Evolutionary conservation across 2,888 invertebrate genomes (phyloP).

Genomic region (Drosophila infuscata): DNA sequence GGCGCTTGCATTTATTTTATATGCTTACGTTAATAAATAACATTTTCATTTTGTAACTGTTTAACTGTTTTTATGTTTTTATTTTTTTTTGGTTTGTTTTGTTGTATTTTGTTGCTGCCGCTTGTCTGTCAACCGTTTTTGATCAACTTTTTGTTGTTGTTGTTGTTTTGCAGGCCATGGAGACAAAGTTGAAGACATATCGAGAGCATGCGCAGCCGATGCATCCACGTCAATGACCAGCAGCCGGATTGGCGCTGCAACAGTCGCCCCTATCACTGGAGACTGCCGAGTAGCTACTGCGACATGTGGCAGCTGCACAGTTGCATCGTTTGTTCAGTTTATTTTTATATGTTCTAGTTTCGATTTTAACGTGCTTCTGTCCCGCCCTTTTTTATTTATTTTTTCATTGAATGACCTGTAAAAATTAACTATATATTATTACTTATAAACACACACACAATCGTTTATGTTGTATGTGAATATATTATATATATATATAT

Average conservation of each 20-base stretch:
- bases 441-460: slow-evolving; percentile 36
- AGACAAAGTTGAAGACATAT: slow-evolving; percentile 85
- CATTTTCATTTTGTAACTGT: slow-evolving; percentile 48
- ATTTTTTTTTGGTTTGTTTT: slow-evolving; percentile 33
- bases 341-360: slow-evolving; percentile 54
- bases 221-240: slow-evolving; percentile 84
- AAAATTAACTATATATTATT: slow-evolving; percentile 55
- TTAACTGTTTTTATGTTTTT: slow-evolving; percentile 50
- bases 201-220: slow-evolving; percentile 83
- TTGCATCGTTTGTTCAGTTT: slow-evolving; percentile 54
- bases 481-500: slow-evolving; percentile 30
- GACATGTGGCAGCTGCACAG: slow-evolving; percentile 25
- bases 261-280: slow-evolving; percentile 37
- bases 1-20: slow-evolving; percentile 68
- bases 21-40: slow-evolving; percentile 70
- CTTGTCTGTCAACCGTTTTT: neutral
- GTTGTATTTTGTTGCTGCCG: neutral
- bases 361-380: slow-evolving; percentile 36
- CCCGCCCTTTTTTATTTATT: slow-evolving; percentile 62
- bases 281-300: slow-evolving; percentile 40
- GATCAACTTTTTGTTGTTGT: slow-evolving; percentile 13
- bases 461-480: slow-evolving; percentile 28
- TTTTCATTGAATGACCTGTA: slow-evolving; percentile 66
- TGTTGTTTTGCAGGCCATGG: slow-evolving; percentile 82
- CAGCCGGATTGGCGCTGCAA: slow-evolving; percentile 35